phyloP scores from a whole-genome alignment of 37 sponge, comb jelly and placozoan species.

The Spongilla lacustris region DNA sequence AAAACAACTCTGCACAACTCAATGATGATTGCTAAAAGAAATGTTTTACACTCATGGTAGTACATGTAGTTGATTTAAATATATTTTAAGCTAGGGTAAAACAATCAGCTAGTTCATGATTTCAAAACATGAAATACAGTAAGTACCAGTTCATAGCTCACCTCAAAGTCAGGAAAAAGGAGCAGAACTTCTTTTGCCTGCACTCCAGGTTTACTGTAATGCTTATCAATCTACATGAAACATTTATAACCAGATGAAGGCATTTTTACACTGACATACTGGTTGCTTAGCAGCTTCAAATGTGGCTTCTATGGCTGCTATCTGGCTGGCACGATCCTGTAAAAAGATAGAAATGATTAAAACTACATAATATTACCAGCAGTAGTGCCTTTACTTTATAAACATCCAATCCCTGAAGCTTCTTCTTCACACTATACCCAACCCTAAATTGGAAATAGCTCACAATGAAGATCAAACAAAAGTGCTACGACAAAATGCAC shows the following conservation, averaged over 20 bases:
- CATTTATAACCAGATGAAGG: background rate
- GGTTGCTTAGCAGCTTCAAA: constrained; percentile 95
- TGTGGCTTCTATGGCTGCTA: constrained; percentile 93
- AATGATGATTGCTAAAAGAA: no score
- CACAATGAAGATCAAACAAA: background rate
- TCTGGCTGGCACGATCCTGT: constrained; percentile 96
- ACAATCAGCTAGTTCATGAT: no score
- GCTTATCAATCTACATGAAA: constrained; percentile 68
- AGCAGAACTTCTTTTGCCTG: constrained; percentile 83
- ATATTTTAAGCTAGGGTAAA: no score
- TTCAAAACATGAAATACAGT: no score
- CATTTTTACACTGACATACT: constrained; percentile 44
- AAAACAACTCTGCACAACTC: no score
- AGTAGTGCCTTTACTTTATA: constrained; percentile 75
- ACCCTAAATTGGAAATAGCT: constrained; percentile 57
- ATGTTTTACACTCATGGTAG: no score
- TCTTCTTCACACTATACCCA: constrained; percentile 96
- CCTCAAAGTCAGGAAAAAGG: constrained; percentile 93
- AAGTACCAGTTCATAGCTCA: constrained; percentile 16
- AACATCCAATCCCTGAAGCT: constrained; percentile 83
- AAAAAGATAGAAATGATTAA: background rate
- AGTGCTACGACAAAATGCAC: background rate
- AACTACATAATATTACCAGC: background rate
- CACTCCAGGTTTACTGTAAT: constrained; percentile 95
- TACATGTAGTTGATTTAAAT: no score